Percentiles rank a stretch among this genome's conserved stretches.
Conservation (phyloP, 1,140 invertebrate genomes). For the Aphidius gifuensis region DNA sequence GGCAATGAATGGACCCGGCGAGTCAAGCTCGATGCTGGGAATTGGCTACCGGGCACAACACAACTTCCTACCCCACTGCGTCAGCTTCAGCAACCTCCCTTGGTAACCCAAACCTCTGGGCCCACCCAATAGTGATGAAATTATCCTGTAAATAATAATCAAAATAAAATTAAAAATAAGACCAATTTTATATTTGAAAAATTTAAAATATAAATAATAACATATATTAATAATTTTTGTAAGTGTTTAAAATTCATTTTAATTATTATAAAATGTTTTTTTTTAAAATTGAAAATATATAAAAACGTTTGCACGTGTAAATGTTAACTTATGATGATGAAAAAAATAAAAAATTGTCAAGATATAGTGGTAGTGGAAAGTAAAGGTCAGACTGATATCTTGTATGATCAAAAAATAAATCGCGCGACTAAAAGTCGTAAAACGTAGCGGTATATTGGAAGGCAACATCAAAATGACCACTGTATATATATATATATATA, state of each 20-base stretch:
- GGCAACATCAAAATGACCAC: not conserved
- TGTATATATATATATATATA: not conserved
- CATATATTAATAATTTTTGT: too few species aligned
- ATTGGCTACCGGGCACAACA: conserved; percentile 55
- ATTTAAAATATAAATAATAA: too few species aligned
- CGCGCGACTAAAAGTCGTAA: conserved; percentile 23
- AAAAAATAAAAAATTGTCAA: not conserved
- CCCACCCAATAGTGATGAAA: conserved; percentile 32
- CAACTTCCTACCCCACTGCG: conserved; percentile 51
- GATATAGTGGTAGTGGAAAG: conserved; percentile 9
- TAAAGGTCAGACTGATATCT: conserved; percentile 28
- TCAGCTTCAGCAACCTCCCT: conserved; percentile 46
- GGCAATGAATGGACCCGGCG: conserved; percentile 56
- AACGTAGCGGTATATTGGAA: conserved; percentile 24
- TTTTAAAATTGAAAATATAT: not conserved
- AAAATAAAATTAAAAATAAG: too few species aligned
- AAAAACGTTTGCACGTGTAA: not conserved
- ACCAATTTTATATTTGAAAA: too few species aligned
- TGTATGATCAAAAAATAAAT: conserved; percentile 25
- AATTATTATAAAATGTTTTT: not conserved
- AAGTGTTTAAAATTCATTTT: too few species aligned
- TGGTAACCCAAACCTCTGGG: too few species aligned
- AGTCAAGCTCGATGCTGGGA: conserved; percentile 50
- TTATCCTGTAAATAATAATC: conserved; percentile 35
- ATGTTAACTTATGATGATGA: conserved; percentile 9